phyloP scores from a whole-genome alignment of 1,140 invertebrate genomes.

The Dendroctonus valens region DNA sequence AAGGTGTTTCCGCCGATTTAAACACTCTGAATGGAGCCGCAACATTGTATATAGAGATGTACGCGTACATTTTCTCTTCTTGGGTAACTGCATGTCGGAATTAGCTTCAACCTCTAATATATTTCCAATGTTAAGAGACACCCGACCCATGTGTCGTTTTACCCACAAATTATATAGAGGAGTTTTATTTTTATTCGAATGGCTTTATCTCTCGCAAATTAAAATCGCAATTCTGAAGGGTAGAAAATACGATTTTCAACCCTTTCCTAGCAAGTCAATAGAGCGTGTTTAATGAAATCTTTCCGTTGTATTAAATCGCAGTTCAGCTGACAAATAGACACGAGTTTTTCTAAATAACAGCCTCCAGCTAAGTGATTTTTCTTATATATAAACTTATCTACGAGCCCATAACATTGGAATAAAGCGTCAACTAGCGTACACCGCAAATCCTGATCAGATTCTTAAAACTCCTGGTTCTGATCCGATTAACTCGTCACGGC shows the following conservation, averaged over 20 bases:
- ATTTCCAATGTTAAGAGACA: constrained; percentile 6
- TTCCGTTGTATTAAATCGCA: no score
- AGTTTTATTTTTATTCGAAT: constrained; percentile 12
- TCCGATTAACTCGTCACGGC: constrained; percentile 47
- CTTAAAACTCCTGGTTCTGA: constrained; percentile 47
- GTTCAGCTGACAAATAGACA: no score
- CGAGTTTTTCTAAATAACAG: no score
- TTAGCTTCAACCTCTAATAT: constrained; percentile 21
- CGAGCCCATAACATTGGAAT: constrained; percentile 27
- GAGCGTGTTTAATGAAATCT: no score
- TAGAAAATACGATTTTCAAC: no score
- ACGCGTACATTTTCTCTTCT: constrained; percentile 27
- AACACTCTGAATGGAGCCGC: constrained; percentile 27
- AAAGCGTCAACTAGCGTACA: constrained; percentile 38
- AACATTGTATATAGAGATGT: constrained; percentile 30
- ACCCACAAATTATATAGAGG: constrained; percentile 11
- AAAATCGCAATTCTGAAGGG: no score
- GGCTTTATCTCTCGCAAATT: not conserved
- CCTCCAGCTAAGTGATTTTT: not conserved
- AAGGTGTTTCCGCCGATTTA: constrained; percentile 33
- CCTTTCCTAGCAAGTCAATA: no score
- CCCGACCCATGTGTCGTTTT: constrained; percentile 12
- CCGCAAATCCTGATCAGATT: constrained; percentile 48
- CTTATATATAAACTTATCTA: constrained; percentile 3
- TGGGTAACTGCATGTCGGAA: constrained; percentile 18